Conservation (phyloP, 1,140 invertebrate genomes). For the Leptonema lineaticorne region DNA sequence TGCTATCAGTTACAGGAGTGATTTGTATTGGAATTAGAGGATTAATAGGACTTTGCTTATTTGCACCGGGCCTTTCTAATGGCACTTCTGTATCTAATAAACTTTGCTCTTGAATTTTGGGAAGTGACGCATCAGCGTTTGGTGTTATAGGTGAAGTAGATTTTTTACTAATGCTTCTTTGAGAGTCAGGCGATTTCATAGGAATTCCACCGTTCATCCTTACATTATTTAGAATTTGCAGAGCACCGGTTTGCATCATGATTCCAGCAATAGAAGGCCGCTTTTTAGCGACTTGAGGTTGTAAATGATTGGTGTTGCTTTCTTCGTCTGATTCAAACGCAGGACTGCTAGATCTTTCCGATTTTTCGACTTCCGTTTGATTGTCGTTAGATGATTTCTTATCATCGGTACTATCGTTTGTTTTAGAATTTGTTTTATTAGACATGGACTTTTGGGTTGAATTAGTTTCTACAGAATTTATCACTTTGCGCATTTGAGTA, state of each 20-base stretch:
- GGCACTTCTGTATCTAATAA: slow-evolving; percentile 62
- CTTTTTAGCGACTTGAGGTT: slow-evolving; percentile 54
- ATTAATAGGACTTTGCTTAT: slow-evolving; percentile 19
- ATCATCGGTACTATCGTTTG: slow-evolving; percentile 56
- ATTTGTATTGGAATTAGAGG: slow-evolving; percentile 30
- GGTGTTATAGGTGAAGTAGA: slow-evolving; percentile 46
- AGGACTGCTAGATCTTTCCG: slow-evolving; percentile 90
- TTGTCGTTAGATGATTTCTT: slow-evolving; percentile 53
- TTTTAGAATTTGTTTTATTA: slow-evolving; percentile 59
- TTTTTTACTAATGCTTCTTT: slow-evolving; percentile 46
- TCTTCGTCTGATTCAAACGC: slow-evolving; percentile 95
- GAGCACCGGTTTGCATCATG: slow-evolving; percentile 62
- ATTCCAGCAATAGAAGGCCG: slow-evolving; percentile 64
- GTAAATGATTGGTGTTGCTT: slow-evolving; percentile 55
- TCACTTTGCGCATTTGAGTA: slow-evolving; percentile 47
- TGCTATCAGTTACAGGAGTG: slow-evolving; percentile 33
- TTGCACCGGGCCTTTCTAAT: slow-evolving; percentile 39
- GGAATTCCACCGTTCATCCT: slow-evolving; percentile 60
- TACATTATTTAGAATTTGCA: slow-evolving; percentile 60
- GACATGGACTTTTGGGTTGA: slow-evolving; percentile 66
- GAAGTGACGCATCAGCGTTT: slow-evolving; percentile 56
- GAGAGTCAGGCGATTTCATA: slow-evolving; percentile 49
- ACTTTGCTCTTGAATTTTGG: slow-evolving; percentile 67
- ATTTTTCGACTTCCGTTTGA: slow-evolving; percentile 60
- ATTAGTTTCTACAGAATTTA: slow-evolving; percentile 57